Evolutionary conservation across 2,113 vertebrate species (phyloP), one percentile per base, ranked within the genome.

Genomic region (Ondatra zibethicus): DNA sequence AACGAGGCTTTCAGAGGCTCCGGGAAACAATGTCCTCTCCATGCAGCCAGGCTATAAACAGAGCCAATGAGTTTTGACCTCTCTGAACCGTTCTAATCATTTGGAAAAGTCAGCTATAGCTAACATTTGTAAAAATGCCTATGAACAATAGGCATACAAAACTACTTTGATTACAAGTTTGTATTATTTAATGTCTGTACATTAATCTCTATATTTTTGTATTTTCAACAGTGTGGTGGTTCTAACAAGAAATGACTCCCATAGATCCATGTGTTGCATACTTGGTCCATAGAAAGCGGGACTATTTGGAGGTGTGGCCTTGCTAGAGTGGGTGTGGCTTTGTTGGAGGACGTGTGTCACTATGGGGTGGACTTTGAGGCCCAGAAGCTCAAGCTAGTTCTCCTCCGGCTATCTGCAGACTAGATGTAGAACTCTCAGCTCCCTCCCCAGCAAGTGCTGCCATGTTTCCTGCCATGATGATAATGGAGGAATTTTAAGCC

Each of bases 101-200:
- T 76, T 50, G 55, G 17, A 65, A 88, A 96, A 70, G 45, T 70
- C 33, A 21, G 1, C 13, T 81, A 52, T 78, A 63, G 72, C 7
- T 68, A 95, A 94, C 50, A 75, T 36, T 82, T 13, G 33, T 36
- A 93, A 93, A 93, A 95, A 47, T 61, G 5, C 9, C 7, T 82
- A 7, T 6, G 89, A 94, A 42, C 19, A 87, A 81, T 1, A 65
- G 23, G 7, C 81, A 95, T 14, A 88, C 2, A 52, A 76, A 88
- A 82, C 47, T 29, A 88, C 2, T 87, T 16, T 13, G 77, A 78
- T 77, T 73, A 77, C 33, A 63, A 95, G 19, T n/a, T 47, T 72
- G 6, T 63, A 14, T 76, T 55, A 17, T 47, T 77, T 88, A 66
- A 55, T 73, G 3, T 77, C 70, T 84, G 11, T 14, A 70, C 4